These are phyloP conservation scores for Ptychobarbus kaznakovi DNA, from an alignment of 2,797 vertebrate genomes.

Conservation along the genomic window DNA sequence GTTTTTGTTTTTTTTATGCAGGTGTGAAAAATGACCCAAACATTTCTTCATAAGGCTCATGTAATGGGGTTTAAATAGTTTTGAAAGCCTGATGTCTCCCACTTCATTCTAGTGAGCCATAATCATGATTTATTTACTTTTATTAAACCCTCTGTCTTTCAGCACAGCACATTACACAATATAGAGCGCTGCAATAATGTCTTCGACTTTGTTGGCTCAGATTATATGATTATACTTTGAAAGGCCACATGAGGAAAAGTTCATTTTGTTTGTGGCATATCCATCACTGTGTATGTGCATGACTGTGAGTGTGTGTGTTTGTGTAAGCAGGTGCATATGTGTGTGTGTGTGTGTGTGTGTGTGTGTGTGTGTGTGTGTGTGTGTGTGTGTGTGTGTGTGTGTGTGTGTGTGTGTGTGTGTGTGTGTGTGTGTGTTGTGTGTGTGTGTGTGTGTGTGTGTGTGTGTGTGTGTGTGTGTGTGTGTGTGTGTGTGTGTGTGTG, in stretches of 20 bases:
- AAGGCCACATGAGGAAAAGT: neutral
- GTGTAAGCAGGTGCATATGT: slow-evolving; percentile 26
- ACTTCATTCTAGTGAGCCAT: slow-evolving; percentile 11
- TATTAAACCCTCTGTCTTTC: slow-evolving; percentile 12
- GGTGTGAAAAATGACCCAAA: neutral
- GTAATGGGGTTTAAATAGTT: neutral
- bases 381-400: neutral
- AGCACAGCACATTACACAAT: slow-evolving; percentile 19
- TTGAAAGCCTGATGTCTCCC: neutral
- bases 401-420: neutral
- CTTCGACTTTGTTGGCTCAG: slow-evolving; percentile 1
- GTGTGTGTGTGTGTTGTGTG: too few species aligned
- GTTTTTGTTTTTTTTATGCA: neutral
- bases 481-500: neutral
- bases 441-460: slow-evolving; percentile 1
- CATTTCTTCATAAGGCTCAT: slow-evolving; percentile 1
- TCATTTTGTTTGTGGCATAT: neutral
- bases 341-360: neutral
- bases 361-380: neutral
- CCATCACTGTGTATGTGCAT: slow-evolving; percentile 6
- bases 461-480: slow-evolving; percentile 25
- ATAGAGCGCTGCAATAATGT: slow-evolving; percentile 1
- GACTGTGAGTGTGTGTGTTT: slow-evolving; percentile 6
- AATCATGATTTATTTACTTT: slow-evolving; percentile 27
- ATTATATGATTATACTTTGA: slow-evolving; percentile 2